A percentile compares a stretch with the other conserved stretches of the same genome.
phyloP scores from a whole-genome alignment of 2,888 invertebrate species.

The Hyposoter dolosus region DNA sequence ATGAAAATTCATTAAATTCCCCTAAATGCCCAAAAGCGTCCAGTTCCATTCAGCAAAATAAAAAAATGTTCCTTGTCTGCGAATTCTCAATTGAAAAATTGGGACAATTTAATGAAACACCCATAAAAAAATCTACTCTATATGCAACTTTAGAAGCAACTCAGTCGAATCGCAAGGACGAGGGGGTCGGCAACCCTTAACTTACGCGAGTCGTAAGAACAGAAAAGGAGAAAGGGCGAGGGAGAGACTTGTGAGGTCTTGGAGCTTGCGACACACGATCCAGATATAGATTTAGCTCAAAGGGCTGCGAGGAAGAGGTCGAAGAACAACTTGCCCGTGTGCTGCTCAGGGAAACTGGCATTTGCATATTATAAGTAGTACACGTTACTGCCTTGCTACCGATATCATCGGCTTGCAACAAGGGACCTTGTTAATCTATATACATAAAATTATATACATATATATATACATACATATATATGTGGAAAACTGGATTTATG shows the following conservation, averaged over 20 bases:
- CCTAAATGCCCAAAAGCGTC: conserved; percentile 18
- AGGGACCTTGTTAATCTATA: conserved; percentile 82
- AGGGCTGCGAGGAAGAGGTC: conserved; percentile 45
- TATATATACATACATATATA: conserved; percentile 70
- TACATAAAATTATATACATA: conserved; percentile 71
- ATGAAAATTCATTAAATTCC: conserved; percentile 59
- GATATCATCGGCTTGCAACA: conserved; percentile 79
- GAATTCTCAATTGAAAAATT: neutral
- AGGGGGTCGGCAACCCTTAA: conserved; percentile 81
- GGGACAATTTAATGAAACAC: conserved; percentile 1
- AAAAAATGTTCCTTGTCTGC: neutral
- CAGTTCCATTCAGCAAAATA: neutral
- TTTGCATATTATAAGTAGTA: conserved; percentile 85
- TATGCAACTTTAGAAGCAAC: neutral
- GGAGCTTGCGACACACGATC: conserved; percentile 39
- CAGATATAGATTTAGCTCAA: conserved; percentile 42
- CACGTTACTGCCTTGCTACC: conserved; percentile 78
- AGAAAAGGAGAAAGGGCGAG: conserved; percentile 68
- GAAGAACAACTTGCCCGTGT: conserved; percentile 50
- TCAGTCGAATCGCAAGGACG: conserved; percentile 69
- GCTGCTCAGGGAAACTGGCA: conserved; percentile 74
- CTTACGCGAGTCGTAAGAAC: conserved; percentile 76
- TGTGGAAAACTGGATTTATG: conserved; percentile 25
- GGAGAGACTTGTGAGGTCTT: neutral
- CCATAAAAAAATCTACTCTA: neutral